These are phyloP conservation scores for Atta texana DNA, from an alignment of 1,140 invertebrate genomes.

Conservation along the genomic window DNA sequence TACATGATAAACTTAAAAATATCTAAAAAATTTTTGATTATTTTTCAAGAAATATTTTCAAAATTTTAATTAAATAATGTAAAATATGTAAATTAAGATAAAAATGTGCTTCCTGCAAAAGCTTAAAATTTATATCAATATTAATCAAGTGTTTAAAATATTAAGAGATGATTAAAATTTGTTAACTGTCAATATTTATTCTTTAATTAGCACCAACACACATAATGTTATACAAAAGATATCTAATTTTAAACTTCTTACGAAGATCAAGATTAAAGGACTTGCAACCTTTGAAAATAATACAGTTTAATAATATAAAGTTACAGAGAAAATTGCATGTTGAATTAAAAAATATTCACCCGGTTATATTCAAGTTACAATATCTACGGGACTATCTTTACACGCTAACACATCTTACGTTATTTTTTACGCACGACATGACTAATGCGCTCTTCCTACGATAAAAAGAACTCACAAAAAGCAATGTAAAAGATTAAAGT, in stretches of 20 bases:
- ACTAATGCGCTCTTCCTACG: background rate
- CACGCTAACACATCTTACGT: slow-evolving; percentile 23
- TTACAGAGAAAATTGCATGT: slow-evolving; percentile 39
- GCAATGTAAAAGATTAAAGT: slow-evolving; percentile 20
- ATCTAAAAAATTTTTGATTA: background rate
- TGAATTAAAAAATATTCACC: slow-evolving; percentile 43
- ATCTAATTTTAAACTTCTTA: slow-evolving; percentile 8
- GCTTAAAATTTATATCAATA: background rate
- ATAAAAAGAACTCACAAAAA: slow-evolving; percentile 32
- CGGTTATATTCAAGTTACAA: slow-evolving; percentile 5
- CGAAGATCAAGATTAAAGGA: slow-evolving; percentile 53
- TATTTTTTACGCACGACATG: slow-evolving; percentile 38
- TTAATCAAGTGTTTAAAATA: background rate
- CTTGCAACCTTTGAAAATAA: slow-evolving; percentile 3
- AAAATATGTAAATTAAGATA: background rate
- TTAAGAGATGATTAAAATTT: background rate
- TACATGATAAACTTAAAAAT: no score
- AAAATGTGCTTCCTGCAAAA: background rate
- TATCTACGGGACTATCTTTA: slow-evolving; percentile 1
- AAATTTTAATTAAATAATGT: background rate
- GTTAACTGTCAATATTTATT: background rate
- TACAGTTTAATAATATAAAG: slow-evolving; percentile 15
- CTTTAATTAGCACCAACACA: slow-evolving; percentile 23
- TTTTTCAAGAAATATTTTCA: background rate
- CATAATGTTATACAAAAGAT: background rate